Conservation (phyloP, 2,888 invertebrate species). For the Sericinus montela region DNA sequence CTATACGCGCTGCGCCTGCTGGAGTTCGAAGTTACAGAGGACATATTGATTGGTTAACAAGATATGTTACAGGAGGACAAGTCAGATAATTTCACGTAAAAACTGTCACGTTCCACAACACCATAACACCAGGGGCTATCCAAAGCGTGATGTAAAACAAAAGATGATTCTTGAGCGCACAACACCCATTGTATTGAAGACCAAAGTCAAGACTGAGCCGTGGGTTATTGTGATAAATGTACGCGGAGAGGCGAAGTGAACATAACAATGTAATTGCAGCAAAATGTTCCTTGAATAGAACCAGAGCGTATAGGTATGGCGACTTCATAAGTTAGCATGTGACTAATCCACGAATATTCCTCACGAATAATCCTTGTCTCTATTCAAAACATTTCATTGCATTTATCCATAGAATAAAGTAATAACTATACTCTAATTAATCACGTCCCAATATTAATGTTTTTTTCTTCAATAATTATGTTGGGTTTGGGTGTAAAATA, state of each 20-base stretch:
- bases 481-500: too few species aligned
- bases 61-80: conserved; percentile 25
- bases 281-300: conserved; percentile 76
- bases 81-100: conserved; percentile 9
- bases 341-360: conserved; percentile 7
- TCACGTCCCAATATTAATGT: too few species aligned
- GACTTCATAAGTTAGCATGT: conserved; percentile 18
- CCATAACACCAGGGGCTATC: conserved; percentile 31
- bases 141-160: conserved; percentile 29
- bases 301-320: conserved; percentile 29
- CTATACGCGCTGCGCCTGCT: conserved; percentile 72
- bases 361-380: too few species aligned
- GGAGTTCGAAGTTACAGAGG: conserved; percentile 69
- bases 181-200: conserved; percentile 63
- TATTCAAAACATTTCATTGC: too few species aligned
- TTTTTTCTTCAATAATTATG: too few species aligned
- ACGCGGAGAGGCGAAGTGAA: conserved; percentile 62
- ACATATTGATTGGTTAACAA: conserved; percentile 53
- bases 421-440: too few species aligned
- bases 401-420: too few species aligned
- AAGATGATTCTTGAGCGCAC: conserved; percentile 34
- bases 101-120: conserved; percentile 29
- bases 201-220: conserved; percentile 67
- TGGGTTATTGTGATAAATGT: conserved; percentile 64
- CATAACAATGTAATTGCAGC: conserved; percentile 77